Evolutionary conservation across 2,888 invertebrate genomes (phyloP).

Genomic region (Stomorhina lunata): DNA sequence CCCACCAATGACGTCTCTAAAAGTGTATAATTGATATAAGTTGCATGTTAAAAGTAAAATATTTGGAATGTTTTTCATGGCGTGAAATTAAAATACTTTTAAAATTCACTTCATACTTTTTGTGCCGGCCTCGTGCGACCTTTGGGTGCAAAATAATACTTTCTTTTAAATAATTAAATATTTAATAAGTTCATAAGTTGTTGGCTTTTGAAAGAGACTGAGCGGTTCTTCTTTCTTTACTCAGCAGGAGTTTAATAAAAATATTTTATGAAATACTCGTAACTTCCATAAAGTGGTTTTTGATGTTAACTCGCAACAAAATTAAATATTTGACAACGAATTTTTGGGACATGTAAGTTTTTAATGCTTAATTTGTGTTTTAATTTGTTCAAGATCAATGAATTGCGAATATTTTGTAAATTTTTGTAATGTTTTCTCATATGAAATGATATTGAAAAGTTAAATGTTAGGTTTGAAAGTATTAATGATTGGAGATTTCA

Average conservation of each 20-base stretch:
- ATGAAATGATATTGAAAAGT: too few relatives aligned
- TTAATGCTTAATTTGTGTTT: not conserved
- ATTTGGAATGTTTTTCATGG: not conserved
- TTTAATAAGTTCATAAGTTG: constrained; percentile 6
- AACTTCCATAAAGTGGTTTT: constrained; percentile 10
- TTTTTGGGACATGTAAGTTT: not conserved
- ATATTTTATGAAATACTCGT: not conserved
- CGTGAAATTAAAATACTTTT: constrained; percentile 29
- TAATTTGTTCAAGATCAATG: not conserved
- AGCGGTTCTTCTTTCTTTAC: not conserved
- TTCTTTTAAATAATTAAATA: constrained; percentile 45
- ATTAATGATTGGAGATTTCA: too few relatives aligned
- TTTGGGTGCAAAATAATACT: constrained; percentile 23
- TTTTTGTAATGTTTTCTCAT: too few relatives aligned
- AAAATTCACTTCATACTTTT: constrained; percentile 27
- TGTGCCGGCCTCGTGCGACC: not conserved
- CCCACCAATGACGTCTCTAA: not conserved
- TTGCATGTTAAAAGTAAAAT: not conserved
- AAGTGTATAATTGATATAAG: not conserved
- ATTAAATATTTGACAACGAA: not conserved
- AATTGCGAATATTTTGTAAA: too few relatives aligned
- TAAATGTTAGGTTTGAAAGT: too few relatives aligned
- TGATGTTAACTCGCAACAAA: constrained; percentile 7
- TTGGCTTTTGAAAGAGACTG: not conserved
- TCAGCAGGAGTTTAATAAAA: not conserved